A percentile compares a stretch with the other conserved stretches of the same genome.
phyloP scores from a whole-genome alignment of 1,140 invertebrate species.

The Batillaria attramentaria region DNA sequence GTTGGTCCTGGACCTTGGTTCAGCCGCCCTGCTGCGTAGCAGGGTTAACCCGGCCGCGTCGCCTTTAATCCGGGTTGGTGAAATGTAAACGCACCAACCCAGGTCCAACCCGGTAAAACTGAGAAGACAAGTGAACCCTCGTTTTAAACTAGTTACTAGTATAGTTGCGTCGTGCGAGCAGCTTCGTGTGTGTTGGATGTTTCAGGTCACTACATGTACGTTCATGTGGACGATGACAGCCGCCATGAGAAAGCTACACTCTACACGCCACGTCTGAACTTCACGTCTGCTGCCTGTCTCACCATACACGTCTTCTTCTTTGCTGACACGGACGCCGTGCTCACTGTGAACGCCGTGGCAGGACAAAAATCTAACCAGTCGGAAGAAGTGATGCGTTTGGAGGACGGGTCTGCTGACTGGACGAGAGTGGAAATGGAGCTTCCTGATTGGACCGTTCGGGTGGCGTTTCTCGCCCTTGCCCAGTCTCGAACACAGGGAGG shows the following conservation, averaged over 20 bases:
- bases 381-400: slow-evolving; percentile 12
- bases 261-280: slow-evolving; percentile 11
- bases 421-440: slow-evolving; percentile 25
- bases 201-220: slow-evolving; percentile 48
- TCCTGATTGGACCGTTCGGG: neutral
- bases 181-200: too few species aligned
- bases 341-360: slow-evolving; percentile 18
- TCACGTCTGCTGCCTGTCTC: slow-evolving; percentile 15
- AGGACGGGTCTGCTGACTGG: neutral
- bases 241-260: neutral
- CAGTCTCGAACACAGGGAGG: slow-evolving; percentile 17
- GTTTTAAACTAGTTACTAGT: neutral
- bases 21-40: too few species aligned
- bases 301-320: slow-evolving; percentile 23
- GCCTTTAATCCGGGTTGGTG: too few species aligned
- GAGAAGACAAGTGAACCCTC: neutral
- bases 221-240: slow-evolving; percentile 25
- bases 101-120: too few species aligned
- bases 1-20: too few species aligned
- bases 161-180: neutral
- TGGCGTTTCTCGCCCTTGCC: slow-evolving; percentile 28
- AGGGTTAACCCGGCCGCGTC: too few species aligned
- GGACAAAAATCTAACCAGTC: neutral
- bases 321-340: neutral
- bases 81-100: too few species aligned